Conservation (phyloP, 2,888 invertebrate genomes). For the Patella caerulea region DNA sequence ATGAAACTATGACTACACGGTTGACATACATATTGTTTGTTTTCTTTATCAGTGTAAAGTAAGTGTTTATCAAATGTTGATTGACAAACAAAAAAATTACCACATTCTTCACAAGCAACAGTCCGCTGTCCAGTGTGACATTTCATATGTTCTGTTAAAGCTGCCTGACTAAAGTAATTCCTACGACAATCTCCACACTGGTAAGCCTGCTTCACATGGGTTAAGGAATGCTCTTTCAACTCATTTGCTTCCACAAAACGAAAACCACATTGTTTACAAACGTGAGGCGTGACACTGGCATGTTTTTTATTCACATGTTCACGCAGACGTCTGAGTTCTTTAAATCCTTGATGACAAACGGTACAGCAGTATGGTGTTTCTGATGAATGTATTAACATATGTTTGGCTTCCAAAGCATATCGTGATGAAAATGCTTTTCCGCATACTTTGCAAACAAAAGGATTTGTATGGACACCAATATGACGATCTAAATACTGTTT, state of each 20-base stretch:
- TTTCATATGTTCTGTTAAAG: slow-evolving; percentile 4
- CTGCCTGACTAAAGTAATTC: not conserved
- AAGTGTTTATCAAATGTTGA: slow-evolving; percentile 4
- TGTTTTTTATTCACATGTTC: slow-evolving; percentile 7
- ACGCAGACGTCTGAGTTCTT: slow-evolving; percentile 67
- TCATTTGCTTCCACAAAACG: not conserved
- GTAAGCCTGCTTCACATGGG: not conserved
- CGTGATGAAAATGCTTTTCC: not conserved
- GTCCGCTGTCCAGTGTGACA: not conserved
- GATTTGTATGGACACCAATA: not conserved
- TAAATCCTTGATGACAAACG: slow-evolving; percentile 91
- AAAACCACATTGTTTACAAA: not conserved
- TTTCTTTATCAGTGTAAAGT: slow-evolving; percentile 12
- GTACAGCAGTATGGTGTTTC: slow-evolving; percentile 90
- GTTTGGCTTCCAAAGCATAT: not conserved
- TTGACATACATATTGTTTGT: not conserved
- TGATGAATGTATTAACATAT: slow-evolving; percentile 48
- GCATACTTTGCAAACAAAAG: not conserved
- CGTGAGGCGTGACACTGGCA: not conserved
- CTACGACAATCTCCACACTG: not conserved
- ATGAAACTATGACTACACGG: slow-evolving; percentile 2
- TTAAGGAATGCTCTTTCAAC: not conserved
- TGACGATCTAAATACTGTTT: slow-evolving; percentile 3
- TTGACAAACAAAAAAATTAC: slow-evolving; percentile 2
- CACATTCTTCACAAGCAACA: slow-evolving; percentile 2